Base-by-base conservation (phyloP, 2,888 invertebrate genomes). In the Plagiodera versicolora region DNA sequence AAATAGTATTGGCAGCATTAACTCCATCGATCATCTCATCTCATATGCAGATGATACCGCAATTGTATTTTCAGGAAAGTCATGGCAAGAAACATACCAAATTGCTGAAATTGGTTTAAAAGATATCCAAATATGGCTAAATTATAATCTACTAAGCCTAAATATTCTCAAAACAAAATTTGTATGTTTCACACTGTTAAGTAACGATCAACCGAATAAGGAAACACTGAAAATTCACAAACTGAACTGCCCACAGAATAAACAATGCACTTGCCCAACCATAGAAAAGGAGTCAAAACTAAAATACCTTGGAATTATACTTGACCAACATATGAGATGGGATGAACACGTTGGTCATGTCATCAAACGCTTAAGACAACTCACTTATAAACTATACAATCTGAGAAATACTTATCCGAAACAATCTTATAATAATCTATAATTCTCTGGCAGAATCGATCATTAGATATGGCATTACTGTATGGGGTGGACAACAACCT, bases 381-480 rank as follows among this genome's bases (percentile, higher is more conserved):
- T 32, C 32, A 48, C 18, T 20, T 19, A 48, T 48, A 19, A 48
- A 48, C 20, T 19, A 48, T 48, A 19, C 47, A 19, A 48, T 10
- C 32, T 32, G 32, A 32, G 32, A 32, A 45, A 45, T 18, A 45
- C 45, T 16, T 45, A 18, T 8, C 17, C 18, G 17, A 45, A 18
- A 18, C 18, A 45, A 45, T 18, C 45, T 45, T 45, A 45, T 45
- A 45, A 45, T 18, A 45, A 45, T 45, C 3, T 45, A 48, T 32
- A 32, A 32, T 20, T 48, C 48, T 49, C 28, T 49, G 49, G 49
- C 49, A 49, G 49, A 49, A 24, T 49, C 49, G 28, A 49, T 49
- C 49, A 49, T 49, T 28, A 49, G 49, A 28, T 49, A 49, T 16
- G 49, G 49, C 20, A 49, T 49, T 49, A 49, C 49, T 49, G 49